phyloP scores from a whole-genome alignment of 1,140 invertebrate species.

The Microplitis demolitor region DNA sequence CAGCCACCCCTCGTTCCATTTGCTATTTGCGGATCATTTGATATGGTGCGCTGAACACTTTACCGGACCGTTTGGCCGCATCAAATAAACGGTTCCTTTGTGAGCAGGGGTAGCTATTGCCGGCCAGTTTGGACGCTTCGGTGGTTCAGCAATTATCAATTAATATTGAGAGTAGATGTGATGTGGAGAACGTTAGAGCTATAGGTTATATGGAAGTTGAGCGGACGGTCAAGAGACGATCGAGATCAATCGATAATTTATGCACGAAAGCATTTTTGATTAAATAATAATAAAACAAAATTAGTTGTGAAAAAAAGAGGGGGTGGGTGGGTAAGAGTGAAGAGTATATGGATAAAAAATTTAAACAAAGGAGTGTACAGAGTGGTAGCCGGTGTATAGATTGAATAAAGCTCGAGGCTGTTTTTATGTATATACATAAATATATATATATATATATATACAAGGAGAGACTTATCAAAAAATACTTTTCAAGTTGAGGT shows the following conservation, averaged over 20 bases:
- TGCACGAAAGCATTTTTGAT: slow-evolving; percentile 38
- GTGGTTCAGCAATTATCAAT: slow-evolving; percentile 52
- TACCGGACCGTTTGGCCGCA: slow-evolving; percentile 24
- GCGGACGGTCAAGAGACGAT: slow-evolving; percentile 4
- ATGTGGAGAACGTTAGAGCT: slow-evolving; percentile 23
- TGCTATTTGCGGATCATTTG: slow-evolving; percentile 33
- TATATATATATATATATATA: neutral
- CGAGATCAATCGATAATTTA: slow-evolving; percentile 45
- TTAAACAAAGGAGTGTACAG: no score
- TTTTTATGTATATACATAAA: neutral
- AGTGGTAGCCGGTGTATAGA: no score
- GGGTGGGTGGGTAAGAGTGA: neutral
- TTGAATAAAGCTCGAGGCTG: no score
- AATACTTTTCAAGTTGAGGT: neutral
- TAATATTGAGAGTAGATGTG: slow-evolving; percentile 49
- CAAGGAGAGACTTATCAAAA: neutral
- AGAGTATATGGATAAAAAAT: neutral
- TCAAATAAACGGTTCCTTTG: slow-evolving; percentile 30
- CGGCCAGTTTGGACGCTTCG: slow-evolving; percentile 2
- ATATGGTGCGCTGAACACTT: slow-evolving; percentile 32
- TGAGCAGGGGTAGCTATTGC: neutral
- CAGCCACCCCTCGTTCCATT: neutral
- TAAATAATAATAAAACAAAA: neutral
- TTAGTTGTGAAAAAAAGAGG: slow-evolving; percentile 3
- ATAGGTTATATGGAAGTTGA: neutral